A percentile compares a stretch with the other conserved stretches of the same genome.
Conservation (phyloP, 1,140 invertebrate genomes). For the Mactra quadrangularis region DNA sequence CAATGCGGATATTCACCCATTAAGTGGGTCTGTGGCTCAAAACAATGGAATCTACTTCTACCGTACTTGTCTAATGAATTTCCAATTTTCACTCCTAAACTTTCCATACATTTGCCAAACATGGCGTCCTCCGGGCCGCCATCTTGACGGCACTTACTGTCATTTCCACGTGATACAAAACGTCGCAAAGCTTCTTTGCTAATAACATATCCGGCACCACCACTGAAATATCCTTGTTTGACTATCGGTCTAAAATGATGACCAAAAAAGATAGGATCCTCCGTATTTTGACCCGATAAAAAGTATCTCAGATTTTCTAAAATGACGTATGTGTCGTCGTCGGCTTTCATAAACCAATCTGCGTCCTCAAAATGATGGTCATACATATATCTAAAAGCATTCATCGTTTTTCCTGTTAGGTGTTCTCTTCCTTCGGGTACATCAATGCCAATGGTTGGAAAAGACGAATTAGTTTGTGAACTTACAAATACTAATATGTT, state of each 20-base stretch:
- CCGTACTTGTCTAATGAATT: constrained; percentile 93
- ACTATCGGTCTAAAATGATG: constrained; percentile 81
- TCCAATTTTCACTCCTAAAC: constrained; percentile 92
- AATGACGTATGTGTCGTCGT: constrained; percentile 90
- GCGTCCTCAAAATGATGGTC: constrained; percentile 81
- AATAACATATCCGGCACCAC: constrained; percentile 91
- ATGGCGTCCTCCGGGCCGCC: constrained; percentile 96
- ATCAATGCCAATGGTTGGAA: constrained; percentile 78
- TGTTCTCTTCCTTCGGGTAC: constrained; percentile 76
- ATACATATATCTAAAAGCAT: constrained; percentile 90
- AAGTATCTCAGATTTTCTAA: constrained; percentile 84
- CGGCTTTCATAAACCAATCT: constrained; percentile 82
- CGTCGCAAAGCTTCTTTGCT: constrained; percentile 85
- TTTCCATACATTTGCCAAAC: constrained; percentile 96
- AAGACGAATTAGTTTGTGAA: constrained; percentile 70
- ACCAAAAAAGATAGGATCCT: constrained; percentile 81
- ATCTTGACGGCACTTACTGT: constrained; percentile 87
- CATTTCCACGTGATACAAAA: constrained; percentile 82
- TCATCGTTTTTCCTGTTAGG: constrained; percentile 76
- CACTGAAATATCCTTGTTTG: constrained; percentile 79
- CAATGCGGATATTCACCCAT: constrained; percentile 80
- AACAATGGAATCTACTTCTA: constrained; percentile 96
- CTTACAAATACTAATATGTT: constrained; percentile 86
- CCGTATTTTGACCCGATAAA: constrained; percentile 63
- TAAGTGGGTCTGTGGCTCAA: constrained; percentile 84